phyloP scores from a whole-genome alignment of 2,888 invertebrate species.

The Sycophila texana region DNA sequence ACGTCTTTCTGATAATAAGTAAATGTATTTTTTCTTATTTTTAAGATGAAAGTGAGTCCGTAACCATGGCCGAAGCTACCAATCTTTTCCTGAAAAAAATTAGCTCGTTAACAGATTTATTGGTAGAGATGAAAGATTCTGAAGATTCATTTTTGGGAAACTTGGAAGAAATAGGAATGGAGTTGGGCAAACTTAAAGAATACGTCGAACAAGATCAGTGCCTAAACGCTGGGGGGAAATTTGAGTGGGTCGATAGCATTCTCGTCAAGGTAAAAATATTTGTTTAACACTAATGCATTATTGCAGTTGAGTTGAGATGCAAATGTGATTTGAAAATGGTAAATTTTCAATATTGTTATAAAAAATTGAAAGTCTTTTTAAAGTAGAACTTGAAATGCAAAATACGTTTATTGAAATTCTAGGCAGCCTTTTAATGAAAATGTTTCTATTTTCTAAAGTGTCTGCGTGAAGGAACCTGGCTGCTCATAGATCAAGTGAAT shows the following conservation, averaged over 20 bases:
- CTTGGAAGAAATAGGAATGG: constrained; percentile 70
- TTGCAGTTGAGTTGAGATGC: too few relatives aligned
- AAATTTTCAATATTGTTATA: too few relatives aligned
- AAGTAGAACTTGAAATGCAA: not conserved
- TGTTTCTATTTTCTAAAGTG: constrained; percentile 78
- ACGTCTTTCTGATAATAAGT: not conserved
- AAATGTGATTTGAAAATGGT: too few relatives aligned
- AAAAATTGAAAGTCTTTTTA: too few relatives aligned
- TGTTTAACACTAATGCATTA: not conserved
- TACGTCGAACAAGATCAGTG: constrained; percentile 79
- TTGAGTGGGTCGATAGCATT: constrained; percentile 94
- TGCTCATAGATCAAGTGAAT: constrained; percentile 94
- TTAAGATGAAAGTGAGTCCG: constrained; percentile 60
- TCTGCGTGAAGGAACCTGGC: constrained; percentile 88
- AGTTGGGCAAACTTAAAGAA: constrained; percentile 73
- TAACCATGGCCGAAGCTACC: constrained; percentile 75
- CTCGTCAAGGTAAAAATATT: constrained; percentile 82
- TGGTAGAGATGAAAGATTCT: constrained; percentile 64
- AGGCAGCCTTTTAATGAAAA: not conserved
- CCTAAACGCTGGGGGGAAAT: constrained; percentile 90
- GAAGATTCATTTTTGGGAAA: constrained; percentile 53
- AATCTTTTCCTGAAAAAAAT: constrained; percentile 75
- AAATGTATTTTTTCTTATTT: constrained; percentile 32
- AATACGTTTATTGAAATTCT: not conserved
- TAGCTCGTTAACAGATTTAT: constrained; percentile 69